Conservation (phyloP, 2,797 vertebrate species). For the Lycodopsis pacificus region DNA sequence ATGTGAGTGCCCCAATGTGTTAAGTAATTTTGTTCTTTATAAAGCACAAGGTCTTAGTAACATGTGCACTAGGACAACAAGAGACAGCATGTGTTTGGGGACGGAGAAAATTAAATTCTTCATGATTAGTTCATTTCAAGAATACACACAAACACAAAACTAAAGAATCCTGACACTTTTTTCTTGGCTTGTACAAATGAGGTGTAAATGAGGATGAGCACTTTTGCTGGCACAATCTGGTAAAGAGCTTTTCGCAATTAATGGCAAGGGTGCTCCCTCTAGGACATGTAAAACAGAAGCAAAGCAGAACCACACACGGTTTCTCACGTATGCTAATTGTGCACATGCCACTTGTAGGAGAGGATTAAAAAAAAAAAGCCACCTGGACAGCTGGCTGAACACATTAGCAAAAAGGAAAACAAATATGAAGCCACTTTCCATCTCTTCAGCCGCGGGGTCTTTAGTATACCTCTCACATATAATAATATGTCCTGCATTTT, state of each 20-base stretch:
- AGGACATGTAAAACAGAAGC: conserved; percentile 44
- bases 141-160: background rate
- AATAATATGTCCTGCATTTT: conserved; percentile 13
- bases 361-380: conserved; percentile 59
- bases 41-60: background rate
- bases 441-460: conserved; percentile 31
- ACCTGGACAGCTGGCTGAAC: conserved; percentile 53
- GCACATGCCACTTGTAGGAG: conserved; percentile 44
- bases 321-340: conserved; percentile 55
- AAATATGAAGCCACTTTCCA: conserved; percentile 23
- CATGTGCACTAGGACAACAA: too few relatives aligned
- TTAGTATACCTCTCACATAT: conserved; percentile 1
- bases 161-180: conserved; percentile 22
- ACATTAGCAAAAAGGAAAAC: conserved; percentile 42
- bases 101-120: background rate
- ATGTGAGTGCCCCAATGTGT: background rate
- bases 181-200: conserved; percentile 27
- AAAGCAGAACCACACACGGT: conserved; percentile 31
- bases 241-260: conserved; percentile 59
- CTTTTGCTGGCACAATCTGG: conserved; percentile 52
- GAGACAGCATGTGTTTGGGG: background rate
- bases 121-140: background rate
- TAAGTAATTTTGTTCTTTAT: background rate
- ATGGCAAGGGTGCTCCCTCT: conserved; percentile 43
- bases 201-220: conserved; percentile 51